These are phyloP conservation scores for Gavialis gangeticus DNA, from an alignment of 2,113 vertebrate species.

Conservation along the genomic window DNA sequence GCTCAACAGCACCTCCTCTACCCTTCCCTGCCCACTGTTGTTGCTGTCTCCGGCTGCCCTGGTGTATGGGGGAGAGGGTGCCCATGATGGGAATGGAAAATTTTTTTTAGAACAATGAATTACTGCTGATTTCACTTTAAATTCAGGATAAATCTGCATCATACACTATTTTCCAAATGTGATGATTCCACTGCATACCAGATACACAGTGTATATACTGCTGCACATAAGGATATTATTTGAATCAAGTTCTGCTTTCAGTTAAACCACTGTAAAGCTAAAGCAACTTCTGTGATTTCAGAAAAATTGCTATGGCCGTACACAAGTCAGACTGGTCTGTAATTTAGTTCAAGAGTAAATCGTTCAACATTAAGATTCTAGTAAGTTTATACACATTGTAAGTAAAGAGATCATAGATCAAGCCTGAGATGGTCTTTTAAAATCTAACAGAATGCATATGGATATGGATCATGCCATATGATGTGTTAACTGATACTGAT, in stretches of 20 bases:
- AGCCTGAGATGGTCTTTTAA: neutral
- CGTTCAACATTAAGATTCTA: neutral
- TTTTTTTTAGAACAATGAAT: constrained; percentile 68
- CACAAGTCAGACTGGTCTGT: neutral
- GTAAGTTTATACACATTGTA: neutral
- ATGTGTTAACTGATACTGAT: neutral
- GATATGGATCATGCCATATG: neutral
- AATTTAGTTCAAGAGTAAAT: neutral
- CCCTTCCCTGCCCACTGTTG: no score
- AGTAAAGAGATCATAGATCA: neutral
- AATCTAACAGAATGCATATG: neutral
- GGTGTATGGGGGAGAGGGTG: neutral
- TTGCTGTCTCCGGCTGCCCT: no score
- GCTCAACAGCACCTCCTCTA: no score
- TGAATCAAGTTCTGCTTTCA: constrained; percentile 4
- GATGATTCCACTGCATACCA: constrained; percentile 46
- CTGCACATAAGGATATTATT: neutral
- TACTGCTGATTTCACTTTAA: constrained; percentile 73
- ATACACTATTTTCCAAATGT: constrained; percentile 46
- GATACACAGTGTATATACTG: constrained; percentile 34
- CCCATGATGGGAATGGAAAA: constrained; percentile 51
- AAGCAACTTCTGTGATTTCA: neutral
- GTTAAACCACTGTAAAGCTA: neutral
- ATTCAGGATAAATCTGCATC: constrained; percentile 41
- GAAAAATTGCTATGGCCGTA: neutral